Base-by-base conservation (phyloP, 2,113 vertebrate species). In the Marmota monax region DNA sequence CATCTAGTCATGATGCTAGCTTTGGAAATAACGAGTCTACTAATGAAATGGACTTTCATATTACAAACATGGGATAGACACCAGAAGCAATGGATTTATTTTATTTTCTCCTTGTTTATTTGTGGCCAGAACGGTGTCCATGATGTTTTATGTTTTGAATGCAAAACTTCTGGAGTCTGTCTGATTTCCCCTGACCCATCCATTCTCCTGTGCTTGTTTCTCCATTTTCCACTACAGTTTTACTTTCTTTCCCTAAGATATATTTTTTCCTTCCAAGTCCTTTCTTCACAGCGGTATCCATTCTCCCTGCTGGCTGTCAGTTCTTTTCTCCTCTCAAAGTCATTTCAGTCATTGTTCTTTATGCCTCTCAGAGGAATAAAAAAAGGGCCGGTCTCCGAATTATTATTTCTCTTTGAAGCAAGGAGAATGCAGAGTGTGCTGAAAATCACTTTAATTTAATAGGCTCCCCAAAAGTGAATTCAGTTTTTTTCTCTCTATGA, bases 281-380 rank as follows among this genome's bases (percentile, higher is more conserved):
- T 97, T 97, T 98, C 85, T 96, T 94, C 96, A 88, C 94, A 97
- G 90, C 42, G 92, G 92, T 96, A 95, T 96, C 93, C 96, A 94
- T 25, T 96, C 90, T 96, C 89, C 56, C 16, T 94, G 70, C 89
- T 97, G 92, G 83, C 80, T 97, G 69, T 96, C 95, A 95, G 88
- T 86, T 98, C 72, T 90, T 98, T 93, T 96, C 84, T 96, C 72
- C 32, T 97, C 91, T 98, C 92, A 98, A 88, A 98, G 88, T 80
- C 93, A 93, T 98, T 97, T 94, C 79, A 97, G 90, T 95, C 87
- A 88, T 96, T 97, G 93, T 96, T 98, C 83, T 98, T 98, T 96
- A 96, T 97, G 80, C 12, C 73, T 96, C 95, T 96, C 97, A 53
- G 22, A 94, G 94, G 96, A 94, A 93, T 96, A 88, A 56, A 65